A percentile compares a stretch with the other conserved stretches of the same genome.
Conservation (phyloP, 2,113 vertebrate species). For the Centropus bengalensis region DNA sequence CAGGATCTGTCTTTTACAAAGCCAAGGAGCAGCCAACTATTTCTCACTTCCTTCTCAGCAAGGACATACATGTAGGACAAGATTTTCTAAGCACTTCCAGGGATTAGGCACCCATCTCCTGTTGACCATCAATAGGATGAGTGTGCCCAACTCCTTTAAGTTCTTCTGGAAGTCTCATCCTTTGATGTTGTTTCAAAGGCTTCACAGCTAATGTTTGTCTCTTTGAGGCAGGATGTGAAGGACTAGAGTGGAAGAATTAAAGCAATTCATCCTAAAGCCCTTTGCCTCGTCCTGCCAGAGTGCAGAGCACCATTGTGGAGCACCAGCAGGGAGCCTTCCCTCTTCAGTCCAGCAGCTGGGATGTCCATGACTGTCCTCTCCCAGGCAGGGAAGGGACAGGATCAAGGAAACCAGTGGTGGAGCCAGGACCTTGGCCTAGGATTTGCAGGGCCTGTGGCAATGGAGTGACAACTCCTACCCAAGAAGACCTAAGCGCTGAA, state of each 20-base stretch:
- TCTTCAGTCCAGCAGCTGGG: neutral
- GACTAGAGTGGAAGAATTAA: neutral
- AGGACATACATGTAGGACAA: neutral
- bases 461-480: neutral
- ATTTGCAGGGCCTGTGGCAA: neutral
- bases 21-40: neutral
- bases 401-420: neutral
- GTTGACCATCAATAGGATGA: conserved; percentile 4
- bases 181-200: conserved; percentile 53
- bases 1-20: conserved; percentile 1
- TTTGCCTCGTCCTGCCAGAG: neutral
- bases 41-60: conserved; percentile 7
- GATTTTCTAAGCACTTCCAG: conserved; percentile 30
- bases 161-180: conserved; percentile 24
- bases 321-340: neutral
- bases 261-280: neutral
- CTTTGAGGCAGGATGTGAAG: conserved; percentile 31
- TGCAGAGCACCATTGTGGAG: neutral
- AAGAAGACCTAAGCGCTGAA: neutral
- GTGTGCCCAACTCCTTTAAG: neutral
- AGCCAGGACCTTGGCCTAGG: neutral
- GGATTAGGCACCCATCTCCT: conserved; percentile 7
- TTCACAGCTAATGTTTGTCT: conserved; percentile 44
- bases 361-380: neutral
- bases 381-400: neutral